Evolutionary conservation across 1,140 invertebrate species (phyloP).

Genomic region (Diplogasteroides magnus): DNA sequence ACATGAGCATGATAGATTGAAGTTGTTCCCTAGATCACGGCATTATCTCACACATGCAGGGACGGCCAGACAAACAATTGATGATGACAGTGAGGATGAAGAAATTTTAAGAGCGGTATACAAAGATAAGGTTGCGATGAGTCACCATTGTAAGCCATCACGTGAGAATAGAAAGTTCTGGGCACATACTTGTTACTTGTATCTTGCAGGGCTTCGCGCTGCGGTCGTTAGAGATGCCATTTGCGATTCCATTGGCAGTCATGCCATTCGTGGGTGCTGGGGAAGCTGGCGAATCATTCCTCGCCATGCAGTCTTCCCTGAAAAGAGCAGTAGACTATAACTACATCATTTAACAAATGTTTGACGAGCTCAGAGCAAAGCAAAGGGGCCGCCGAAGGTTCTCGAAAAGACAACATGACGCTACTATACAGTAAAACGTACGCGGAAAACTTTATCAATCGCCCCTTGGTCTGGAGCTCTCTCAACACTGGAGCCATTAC

Average conservation of each 20-base stretch:
- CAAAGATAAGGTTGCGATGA: too few species aligned
- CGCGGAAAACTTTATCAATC: background rate
- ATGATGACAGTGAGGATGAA: too few species aligned
- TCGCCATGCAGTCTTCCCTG: background rate
- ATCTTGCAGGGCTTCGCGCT: background rate
- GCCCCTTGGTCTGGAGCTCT: background rate
- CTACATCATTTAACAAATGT: background rate
- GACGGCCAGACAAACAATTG: too few species aligned
- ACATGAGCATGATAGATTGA: too few species aligned
- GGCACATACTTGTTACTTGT: background rate
- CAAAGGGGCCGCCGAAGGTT: too few species aligned
- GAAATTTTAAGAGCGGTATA: too few species aligned
- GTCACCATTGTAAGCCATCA: too few species aligned
- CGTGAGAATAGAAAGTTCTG: background rate
- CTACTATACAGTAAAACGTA: background rate
- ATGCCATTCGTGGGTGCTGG: background rate
- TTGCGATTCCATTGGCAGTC: background rate
- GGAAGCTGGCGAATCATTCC: background rate
- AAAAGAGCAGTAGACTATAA: background rate
- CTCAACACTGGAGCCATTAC: background rate
- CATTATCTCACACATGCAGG: too few species aligned
- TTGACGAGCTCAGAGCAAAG: too few species aligned
- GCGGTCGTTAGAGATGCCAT: background rate
- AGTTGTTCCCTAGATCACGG: too few species aligned
- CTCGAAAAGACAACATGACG: too few species aligned